phyloP scores from a whole-genome alignment of 2,797 vertebrate genomes.

The Botia almorhae region DNA sequence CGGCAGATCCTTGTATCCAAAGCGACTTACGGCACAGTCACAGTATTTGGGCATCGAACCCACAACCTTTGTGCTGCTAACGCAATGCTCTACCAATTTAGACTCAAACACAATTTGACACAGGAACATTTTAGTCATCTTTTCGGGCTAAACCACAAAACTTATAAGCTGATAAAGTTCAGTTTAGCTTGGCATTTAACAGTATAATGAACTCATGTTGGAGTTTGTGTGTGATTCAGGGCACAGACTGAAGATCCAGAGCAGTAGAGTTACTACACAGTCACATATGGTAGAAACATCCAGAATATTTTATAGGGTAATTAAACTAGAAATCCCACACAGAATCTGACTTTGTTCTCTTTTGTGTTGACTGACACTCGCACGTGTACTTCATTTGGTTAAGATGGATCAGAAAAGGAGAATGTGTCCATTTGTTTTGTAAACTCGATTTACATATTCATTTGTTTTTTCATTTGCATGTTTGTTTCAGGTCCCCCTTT shows the following conservation, averaged over 20 bases:
- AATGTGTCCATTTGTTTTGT: neutral
- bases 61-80: no score
- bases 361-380: constrained; percentile 14
- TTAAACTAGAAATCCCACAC: constrained; percentile 64
- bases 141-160: neutral
- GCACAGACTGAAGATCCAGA: neutral
- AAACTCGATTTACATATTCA: neutral
- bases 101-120: no score
- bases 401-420: neutral
- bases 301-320: constrained; percentile 67
- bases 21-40: no score
- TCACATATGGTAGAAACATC: constrained; percentile 71
- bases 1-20: no score
- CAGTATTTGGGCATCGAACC: no score
- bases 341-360: constrained; percentile 48
- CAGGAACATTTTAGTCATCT: neutral
- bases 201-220: no score
- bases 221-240: neutral
- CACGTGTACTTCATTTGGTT: neutral
- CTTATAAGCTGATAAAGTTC: neutral
- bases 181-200: neutral
- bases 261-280: constrained; percentile 45
- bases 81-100: no score
- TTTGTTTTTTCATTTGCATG: neutral
- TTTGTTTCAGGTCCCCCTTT: neutral